Evolutionary conservation across 2,888 invertebrate genomes (phyloP), one percentile per base, ranked within the genome.

Genomic region (Stegana nigrithorax): DNA sequence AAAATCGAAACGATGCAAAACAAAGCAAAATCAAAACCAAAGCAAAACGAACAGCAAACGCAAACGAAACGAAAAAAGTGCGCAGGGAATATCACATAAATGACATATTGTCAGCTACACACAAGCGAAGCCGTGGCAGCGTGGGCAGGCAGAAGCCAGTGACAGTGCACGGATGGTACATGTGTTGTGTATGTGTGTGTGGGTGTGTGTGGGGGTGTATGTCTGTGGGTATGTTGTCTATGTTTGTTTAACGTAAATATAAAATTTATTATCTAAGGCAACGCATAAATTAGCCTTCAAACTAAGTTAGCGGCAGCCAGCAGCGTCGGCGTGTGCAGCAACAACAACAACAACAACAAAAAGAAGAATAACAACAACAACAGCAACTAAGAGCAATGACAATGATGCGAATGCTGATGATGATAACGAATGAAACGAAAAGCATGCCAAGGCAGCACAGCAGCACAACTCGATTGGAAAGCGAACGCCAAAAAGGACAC

Each of bases 251-350:
- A 69, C 73, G 71, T 71, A 72, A 77, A 69, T 73, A 75, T 68
- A 75, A 73, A 80, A 81, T 81, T 76, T 80, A 81, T 81, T 81
- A 73, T 72, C 76, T 72, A 72, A 70, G 67, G 64, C 64, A 68
- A 67, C 69, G 73, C 76, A 81, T 81, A 81, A 81, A 81, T 81
- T 80, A 81, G 73, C 65, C 64, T 51, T 27, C 51, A 51, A 29
- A 51, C 27, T 51, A 51, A 51, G 51, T 51, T 51, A 51, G 17
- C 5, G 19, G 19, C 44, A 10, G 19, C 10, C 19, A n/a, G 32
- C 8, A 32, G n/a, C 12, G 23, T 2, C 45, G 23, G 23, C 21
- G 4, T 23, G 23, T 45, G 45, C 4, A 7, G 19, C 19, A 45
- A 45, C 1, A 6, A 19, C 8, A 23, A 45, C 21, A 21, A 23